Evolutionary conservation across 1,140 invertebrate species (phyloP), one percentile per base, ranked within the genome.

Genomic region (Acromyrmex heyeri): DNA sequence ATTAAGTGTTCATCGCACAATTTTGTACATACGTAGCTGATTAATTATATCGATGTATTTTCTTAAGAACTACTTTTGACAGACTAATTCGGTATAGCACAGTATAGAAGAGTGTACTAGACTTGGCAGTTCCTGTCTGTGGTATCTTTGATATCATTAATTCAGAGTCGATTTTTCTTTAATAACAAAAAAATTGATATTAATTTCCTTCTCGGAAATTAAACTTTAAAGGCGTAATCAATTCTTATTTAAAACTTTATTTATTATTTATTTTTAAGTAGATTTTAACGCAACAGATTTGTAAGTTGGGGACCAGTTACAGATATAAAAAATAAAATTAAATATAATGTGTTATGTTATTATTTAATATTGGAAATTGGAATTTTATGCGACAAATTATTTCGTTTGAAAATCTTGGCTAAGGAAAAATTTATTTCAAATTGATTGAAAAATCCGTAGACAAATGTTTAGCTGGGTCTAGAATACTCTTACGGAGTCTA

Each of bases 11-110:
- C 14, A 44, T 73, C 18, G 67, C 55, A 83, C 55, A 44, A 83
- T 75, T 27, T 61, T 83, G 69, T 83, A 83, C 73, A 83, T 83
- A 73, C n/a, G 38, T 82, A 72, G 65, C 24, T 34, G 55, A 82
- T 72, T 44, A 73, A 81, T 59, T 81, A 27, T 18, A 44, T 73
- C 67, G 24, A 61, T 83, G 69, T 73, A 73, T 75, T 30, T 27
- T 78, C 24, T 21, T 59, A 44, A 70, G 65, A 5, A 70, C 7
- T 73, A 59, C 61, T 65, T 59, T 61, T n/a, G 67, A 59, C 4
- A 79, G 24, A 53, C 59, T 48, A 18, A 83, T 61, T 81, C 21
- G 6, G 4, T 34, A n/a, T 18, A 30, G 18, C 34, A n/a, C 16
- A 57, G 16, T 6, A 5, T 34, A 34, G 30, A 34, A 18, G 48